A percentile compares a stretch with the other conserved stretches of the same genome.
Evolutionary conservation across 2,113 vertebrate genomes (phyloP).

Genomic region (Zosterops hypoxanthus): DNA sequence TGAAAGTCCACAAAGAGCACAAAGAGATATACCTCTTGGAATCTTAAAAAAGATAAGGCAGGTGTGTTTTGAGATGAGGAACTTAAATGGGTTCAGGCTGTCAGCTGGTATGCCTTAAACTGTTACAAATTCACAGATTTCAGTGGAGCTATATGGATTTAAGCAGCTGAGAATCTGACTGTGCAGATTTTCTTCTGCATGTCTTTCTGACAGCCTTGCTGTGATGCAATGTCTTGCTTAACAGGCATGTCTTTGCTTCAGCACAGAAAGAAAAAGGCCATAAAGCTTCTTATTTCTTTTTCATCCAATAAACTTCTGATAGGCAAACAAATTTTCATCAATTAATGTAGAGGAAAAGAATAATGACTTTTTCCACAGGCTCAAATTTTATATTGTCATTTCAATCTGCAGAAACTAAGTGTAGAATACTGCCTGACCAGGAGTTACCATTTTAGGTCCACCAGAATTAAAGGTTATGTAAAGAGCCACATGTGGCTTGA

Average conservation of each 20-base stretch:
- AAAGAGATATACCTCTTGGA: background rate
- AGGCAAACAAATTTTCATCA: background rate
- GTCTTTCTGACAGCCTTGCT: background rate
- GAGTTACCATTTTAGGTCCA: background rate
- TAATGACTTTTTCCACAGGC: background rate
- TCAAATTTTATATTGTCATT: background rate
- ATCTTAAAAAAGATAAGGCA: background rate
- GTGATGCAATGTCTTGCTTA: background rate
- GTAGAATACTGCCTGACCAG: background rate
- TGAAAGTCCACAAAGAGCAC: background rate
- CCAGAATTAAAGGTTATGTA: background rate
- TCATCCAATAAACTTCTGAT: background rate
- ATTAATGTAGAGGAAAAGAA: background rate
- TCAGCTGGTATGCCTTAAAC: background rate
- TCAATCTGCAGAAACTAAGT: background rate
- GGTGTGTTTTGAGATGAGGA: background rate
- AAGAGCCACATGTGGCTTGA: background rate
- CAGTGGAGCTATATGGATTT: background rate
- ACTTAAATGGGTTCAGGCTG: background rate
- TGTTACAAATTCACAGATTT: background rate
- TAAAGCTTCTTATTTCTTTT: background rate
- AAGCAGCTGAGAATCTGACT: slow-evolving; percentile 48
- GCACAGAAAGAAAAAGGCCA: background rate
- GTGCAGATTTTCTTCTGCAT: background rate
- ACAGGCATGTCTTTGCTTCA: background rate